These are phyloP conservation scores for Phengaris arion DNA, from an alignment of 2,888 invertebrate genomes.

Conservation along the genomic window DNA sequence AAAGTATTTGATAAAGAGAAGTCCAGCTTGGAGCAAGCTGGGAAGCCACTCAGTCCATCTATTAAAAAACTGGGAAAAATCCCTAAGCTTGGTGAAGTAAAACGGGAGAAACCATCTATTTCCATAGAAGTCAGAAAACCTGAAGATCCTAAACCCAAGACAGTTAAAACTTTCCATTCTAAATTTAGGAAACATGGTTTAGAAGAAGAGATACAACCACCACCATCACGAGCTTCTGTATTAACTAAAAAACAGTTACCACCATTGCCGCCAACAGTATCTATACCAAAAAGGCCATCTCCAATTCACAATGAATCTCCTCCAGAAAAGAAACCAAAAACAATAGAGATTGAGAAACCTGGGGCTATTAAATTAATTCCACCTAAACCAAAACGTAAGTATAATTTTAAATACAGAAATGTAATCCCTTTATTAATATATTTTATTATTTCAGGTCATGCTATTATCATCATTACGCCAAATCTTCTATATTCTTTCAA, in stretches of 20 bases:
- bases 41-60: constrained; percentile 83
- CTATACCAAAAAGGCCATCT: constrained; percentile 72
- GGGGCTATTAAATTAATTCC: constrained; percentile 92
- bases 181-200: constrained; percentile 95
- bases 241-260: constrained; percentile 80
- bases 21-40: constrained; percentile 77
- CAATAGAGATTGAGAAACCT: constrained; percentile 83
- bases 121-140: constrained; percentile 89
- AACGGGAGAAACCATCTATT: constrained; percentile 86
- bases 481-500: constrained; percentile 52
- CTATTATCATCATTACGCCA: background rate
- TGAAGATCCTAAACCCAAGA: constrained; percentile 88
- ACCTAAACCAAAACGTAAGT: constrained; percentile 95
- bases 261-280: constrained; percentile 66
- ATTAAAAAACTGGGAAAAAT: constrained; percentile 88
- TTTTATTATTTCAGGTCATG: constrained; percentile 70
- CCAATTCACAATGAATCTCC: constrained; percentile 75
- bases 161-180: constrained; percentile 94
- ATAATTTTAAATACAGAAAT: constrained; percentile 50
- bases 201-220: constrained; percentile 92
- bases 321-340: constrained; percentile 89
- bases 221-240: constrained; percentile 85
- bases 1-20: constrained; percentile 43
- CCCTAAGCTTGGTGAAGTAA: constrained; percentile 83
- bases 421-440: constrained; percentile 52